A percentile compares a stretch with the other conserved stretches of the same genome.
Conservation (phyloP, 2,113 vertebrate species). For the Manacus vitellinus region DNA sequence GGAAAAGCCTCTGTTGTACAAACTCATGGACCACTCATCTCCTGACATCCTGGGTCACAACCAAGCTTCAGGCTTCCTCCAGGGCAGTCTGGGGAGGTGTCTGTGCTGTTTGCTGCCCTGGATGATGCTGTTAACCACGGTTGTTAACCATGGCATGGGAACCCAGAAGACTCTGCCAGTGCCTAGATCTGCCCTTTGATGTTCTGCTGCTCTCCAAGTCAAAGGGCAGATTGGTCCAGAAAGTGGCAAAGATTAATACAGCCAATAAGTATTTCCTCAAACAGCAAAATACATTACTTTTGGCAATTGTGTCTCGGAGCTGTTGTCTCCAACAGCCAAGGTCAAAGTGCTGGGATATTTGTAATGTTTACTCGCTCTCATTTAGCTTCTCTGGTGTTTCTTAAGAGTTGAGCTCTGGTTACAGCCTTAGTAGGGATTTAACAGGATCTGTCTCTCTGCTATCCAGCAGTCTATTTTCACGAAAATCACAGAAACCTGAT, state of each 20-base stretch:
- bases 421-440: slow-evolving; percentile 20
- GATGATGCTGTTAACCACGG: not conserved
- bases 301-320: not conserved
- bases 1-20: not conserved
- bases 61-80: not conserved
- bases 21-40: not conserved
- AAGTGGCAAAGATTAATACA: not conserved
- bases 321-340: not conserved
- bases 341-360: not conserved
- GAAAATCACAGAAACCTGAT: slow-evolving; percentile 62
- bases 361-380: not conserved
- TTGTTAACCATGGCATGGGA: not conserved
- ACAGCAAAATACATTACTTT: not conserved
- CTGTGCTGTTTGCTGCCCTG: not conserved
- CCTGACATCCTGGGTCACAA: not conserved
- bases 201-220: not conserved
- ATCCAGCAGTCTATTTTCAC: slow-evolving; percentile 34
- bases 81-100: not conserved
- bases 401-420: slow-evolving; percentile 37
- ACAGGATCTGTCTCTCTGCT: slow-evolving; percentile 10
- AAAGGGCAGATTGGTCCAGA: not conserved
- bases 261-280: not conserved
- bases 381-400: not conserved
- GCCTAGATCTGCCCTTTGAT: not conserved
- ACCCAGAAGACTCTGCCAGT: not conserved